These are phyloP conservation scores for Eulacestoma nigropectus DNA, from an alignment of 2,113 vertebrate species.

Conservation along the genomic window DNA sequence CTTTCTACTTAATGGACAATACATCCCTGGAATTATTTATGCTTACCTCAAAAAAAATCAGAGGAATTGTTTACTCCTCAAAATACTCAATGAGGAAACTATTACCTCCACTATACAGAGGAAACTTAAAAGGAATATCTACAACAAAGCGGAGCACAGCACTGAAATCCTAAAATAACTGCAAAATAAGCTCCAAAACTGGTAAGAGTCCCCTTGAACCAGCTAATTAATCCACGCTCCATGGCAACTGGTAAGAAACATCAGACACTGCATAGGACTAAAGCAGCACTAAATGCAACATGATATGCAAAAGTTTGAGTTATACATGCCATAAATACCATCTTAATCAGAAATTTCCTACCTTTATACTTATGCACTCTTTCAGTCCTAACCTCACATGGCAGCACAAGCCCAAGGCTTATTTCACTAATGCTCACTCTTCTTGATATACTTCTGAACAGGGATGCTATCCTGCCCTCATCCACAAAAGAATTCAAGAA, in stretches of 20 bases:
- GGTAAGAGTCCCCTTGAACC: background rate
- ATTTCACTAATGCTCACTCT: background rate
- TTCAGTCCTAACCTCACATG: background rate
- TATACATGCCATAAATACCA: background rate
- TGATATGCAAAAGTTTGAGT: background rate
- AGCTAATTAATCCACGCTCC: background rate
- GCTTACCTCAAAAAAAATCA: background rate
- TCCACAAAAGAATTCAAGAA: background rate
- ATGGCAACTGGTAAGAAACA: background rate
- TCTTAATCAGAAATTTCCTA: background rate
- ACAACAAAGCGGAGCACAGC: background rate
- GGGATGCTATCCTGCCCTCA: background rate
- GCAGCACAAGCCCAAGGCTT: background rate
- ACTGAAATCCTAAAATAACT: background rate
- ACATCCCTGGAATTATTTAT: background rate
- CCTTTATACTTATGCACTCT: background rate
- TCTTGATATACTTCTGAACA: background rate
- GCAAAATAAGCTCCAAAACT: background rate
- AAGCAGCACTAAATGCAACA: background rate
- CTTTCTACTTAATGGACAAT: background rate
- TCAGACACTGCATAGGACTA: background rate
- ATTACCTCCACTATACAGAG: background rate
- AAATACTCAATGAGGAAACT: background rate
- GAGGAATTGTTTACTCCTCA: background rate
- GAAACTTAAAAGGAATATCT: background rate